These are phyloP conservation scores for Indicator indicator DNA, from an alignment of 2,113 vertebrate genomes.

Conservation along the genomic window DNA sequence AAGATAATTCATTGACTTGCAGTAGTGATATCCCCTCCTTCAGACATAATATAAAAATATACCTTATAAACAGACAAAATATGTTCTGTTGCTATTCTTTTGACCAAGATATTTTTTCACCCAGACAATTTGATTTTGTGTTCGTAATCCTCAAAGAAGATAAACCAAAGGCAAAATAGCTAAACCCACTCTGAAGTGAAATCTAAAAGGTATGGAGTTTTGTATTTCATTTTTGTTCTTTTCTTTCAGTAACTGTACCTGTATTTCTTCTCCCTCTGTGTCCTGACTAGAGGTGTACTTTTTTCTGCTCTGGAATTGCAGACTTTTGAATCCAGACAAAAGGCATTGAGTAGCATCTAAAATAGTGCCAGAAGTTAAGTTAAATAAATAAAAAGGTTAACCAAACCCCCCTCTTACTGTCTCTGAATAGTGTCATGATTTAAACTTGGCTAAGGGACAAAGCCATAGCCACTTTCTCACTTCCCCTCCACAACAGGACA, in stretches of 20 bases:
- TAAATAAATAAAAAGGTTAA: neutral
- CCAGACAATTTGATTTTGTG: neutral
- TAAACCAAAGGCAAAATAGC: neutral
- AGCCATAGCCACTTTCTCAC: accelerated
- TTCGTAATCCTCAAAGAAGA: neutral
- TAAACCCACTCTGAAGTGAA: neutral
- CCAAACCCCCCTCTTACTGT: accelerated
- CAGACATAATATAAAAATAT: neutral
- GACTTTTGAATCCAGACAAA: neutral
- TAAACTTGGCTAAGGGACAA: neutral
- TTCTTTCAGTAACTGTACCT: neutral
- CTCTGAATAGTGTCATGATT: neutral
- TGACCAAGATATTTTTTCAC: neutral
- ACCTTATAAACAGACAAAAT: neutral
- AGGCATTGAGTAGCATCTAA: accelerated
- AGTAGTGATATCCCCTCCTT: neutral
- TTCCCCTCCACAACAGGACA: neutral
- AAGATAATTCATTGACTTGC: neutral
- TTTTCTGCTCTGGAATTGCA: neutral
- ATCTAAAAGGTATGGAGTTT: neutral
- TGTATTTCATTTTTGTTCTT: too few relatives aligned
- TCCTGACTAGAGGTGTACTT: neutral
- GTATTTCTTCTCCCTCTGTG: neutral
- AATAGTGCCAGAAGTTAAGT: neutral
- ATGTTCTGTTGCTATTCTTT: neutral